A percentile compares a stretch with the other conserved stretches of the same genome.
phyloP scores from a whole-genome alignment of 2,888 invertebrate genomes.

The Himalopsyche anomala region DNA sequence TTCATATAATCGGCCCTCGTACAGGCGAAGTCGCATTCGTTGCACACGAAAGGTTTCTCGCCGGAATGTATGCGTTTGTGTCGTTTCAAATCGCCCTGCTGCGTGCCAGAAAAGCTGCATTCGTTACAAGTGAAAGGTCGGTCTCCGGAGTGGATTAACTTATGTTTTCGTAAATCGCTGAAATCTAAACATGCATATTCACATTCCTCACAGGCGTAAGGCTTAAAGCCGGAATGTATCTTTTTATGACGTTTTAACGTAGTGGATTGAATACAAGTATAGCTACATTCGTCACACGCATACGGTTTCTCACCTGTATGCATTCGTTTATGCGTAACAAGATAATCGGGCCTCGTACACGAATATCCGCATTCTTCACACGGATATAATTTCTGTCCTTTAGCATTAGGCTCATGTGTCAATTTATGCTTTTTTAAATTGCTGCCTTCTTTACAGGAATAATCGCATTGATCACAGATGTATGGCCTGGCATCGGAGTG shows the following conservation, averaged over 20 bases:
- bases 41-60: conserved; percentile 60
- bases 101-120: conserved; percentile 14
- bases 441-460: not conserved
- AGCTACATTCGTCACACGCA: conserved; percentile 58
- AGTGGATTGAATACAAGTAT: conserved; percentile 54
- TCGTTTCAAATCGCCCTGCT: conserved; percentile 10
- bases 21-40: conserved; percentile 54
- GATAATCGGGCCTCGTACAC: conserved; percentile 48
- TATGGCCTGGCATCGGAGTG: conserved; percentile 14
- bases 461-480: conserved; percentile 44
- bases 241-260: conserved; percentile 60
- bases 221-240: conserved; percentile 53
- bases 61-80: conserved; percentile 53
- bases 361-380: conserved; percentile 58
- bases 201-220: conserved; percentile 52
- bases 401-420: not conserved
- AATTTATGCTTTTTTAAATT: conserved; percentile 27
- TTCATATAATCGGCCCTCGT: conserved; percentile 59
- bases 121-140: conserved; percentile 41
- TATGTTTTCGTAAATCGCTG: conserved; percentile 57
- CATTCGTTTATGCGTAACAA: conserved; percentile 58
- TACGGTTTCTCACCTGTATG: conserved; percentile 58
- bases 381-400: conserved; percentile 17
- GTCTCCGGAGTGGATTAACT: conserved; percentile 49
- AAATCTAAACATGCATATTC: conserved; percentile 55